Conservation (phyloP, 37 sponge, comb jelly and placozoan genomes). For the Halichondria panicea region DNA sequence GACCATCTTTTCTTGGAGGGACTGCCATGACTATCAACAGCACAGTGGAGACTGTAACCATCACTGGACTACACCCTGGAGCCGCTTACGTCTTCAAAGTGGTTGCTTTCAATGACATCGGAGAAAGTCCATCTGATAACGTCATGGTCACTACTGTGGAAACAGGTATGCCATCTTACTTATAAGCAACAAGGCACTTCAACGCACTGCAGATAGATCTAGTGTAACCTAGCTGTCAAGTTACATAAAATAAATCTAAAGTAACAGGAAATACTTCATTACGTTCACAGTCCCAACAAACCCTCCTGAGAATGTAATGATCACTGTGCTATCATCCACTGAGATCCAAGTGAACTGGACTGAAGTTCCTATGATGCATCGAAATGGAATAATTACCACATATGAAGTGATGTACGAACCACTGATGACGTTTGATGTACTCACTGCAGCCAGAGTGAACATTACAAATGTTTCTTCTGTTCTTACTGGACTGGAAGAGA, state of each 20-base stretch:
- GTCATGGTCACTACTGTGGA: slow-evolving; percentile 15
- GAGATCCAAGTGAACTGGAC: slow-evolving; percentile 7
- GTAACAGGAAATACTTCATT: too few species aligned
- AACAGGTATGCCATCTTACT: slow-evolving; percentile 11
- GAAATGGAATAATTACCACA: not conserved
- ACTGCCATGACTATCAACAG: not conserved
- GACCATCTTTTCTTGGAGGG: slow-evolving; percentile 9
- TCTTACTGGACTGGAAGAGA: slow-evolving; percentile 4
- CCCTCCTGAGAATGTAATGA: slow-evolving; percentile 13
- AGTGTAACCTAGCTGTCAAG: not conserved
- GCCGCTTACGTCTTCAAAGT: slow-evolving; percentile 51
- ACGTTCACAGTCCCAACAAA: not conserved
- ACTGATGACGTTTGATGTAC: slow-evolving; percentile 1
- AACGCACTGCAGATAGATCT: not conserved
- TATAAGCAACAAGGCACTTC: not conserved
- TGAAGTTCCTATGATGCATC: slow-evolving; percentile 3
- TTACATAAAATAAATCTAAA: too few species aligned
- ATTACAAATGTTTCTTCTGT: not conserved
- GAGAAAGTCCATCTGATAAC: slow-evolving; percentile 13
- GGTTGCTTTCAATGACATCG: slow-evolving; percentile 50
- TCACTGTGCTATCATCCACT: slow-evolving; percentile 1
- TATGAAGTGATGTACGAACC: slow-evolving; percentile 12
- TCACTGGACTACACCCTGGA: slow-evolving; percentile 43
- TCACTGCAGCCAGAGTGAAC: not conserved
- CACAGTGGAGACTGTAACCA: not conserved